These are phyloP conservation scores for Spermophilus dauricus DNA, from an alignment of 2,113 vertebrate species.

Conservation along the genomic window DNA sequence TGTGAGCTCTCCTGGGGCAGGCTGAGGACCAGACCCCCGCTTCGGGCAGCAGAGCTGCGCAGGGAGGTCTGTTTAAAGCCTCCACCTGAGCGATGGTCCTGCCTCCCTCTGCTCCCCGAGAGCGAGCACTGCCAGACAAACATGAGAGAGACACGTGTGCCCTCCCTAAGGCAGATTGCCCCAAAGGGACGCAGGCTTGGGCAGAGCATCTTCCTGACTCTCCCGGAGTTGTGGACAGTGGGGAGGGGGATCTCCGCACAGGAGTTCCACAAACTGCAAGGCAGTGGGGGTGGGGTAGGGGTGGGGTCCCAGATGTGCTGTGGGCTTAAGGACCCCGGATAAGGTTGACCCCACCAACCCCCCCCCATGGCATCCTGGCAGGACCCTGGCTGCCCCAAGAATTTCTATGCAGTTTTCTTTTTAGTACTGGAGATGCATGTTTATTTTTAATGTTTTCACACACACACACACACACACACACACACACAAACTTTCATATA, in stretches of 20 bases:
- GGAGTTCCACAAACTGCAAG: background rate
- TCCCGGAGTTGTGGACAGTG: background rate
- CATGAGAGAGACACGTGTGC: background rate
- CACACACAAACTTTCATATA: too few species aligned
- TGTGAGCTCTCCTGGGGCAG: background rate
- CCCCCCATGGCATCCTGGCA: too few species aligned
- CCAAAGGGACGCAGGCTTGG: background rate
- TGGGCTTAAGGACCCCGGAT: background rate
- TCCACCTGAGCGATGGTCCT: slow-evolving; percentile 62
- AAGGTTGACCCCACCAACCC: background rate
- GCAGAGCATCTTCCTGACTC: background rate
- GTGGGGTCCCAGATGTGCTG: background rate
- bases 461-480: too few species aligned
- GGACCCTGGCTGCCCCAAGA: background rate
- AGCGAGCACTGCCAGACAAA: slow-evolving; percentile 37
- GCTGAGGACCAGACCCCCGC: slow-evolving; percentile 81
- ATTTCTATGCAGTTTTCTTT: background rate
- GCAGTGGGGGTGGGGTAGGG: fast-evolving
- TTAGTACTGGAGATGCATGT: background rate
- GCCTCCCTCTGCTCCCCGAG: slow-evolving; percentile 74
- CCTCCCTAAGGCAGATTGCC: slow-evolving; percentile 6
- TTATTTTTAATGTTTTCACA: background rate
- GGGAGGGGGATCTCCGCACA: too few species aligned
- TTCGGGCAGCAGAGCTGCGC: slow-evolving; percentile 68
- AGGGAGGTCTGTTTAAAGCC: slow-evolving; percentile 55